Evolutionary conservation across 2,888 invertebrate species (phyloP).

Genomic region (Tetramorium bicarinatum): DNA sequence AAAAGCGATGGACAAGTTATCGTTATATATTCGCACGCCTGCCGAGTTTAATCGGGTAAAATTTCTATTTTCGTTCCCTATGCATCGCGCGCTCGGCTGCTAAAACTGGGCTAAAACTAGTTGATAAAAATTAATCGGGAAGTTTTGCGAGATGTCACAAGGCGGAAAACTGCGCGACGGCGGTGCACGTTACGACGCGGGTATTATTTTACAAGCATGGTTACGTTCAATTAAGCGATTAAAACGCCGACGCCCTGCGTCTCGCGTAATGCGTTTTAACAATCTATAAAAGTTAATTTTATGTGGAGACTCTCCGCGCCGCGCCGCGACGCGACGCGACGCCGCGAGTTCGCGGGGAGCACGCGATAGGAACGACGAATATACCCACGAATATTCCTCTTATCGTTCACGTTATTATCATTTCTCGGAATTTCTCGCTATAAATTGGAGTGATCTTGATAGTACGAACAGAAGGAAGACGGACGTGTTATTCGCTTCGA

Average conservation of each 20-base stretch:
- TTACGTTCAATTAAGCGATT: constrained; percentile 50
- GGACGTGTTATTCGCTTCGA: neutral
- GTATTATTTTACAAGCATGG: constrained; percentile 41
- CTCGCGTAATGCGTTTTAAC: constrained; percentile 38
- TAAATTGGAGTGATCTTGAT: neutral
- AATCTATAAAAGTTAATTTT: constrained; percentile 40
- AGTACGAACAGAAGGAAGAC: neutral
- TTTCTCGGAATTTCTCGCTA: neutral
- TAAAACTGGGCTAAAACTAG: neutral
- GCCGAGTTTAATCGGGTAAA: neutral
- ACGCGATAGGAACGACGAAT: constrained; percentile 23
- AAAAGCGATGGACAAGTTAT: constrained; percentile 42
- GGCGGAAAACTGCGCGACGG: neutral
- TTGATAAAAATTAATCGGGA: constrained; percentile 1
- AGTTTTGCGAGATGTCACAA: neutral
- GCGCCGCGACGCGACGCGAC: neutral
- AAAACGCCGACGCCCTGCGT: constrained; percentile 16
- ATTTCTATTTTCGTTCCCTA: neutral
- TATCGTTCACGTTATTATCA: constrained; percentile 7
- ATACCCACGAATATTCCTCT: constrained; percentile 4
- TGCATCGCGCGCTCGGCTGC: neutral
- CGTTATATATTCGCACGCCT: neutral
- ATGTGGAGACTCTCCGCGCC: neutral
- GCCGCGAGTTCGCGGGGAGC: neutral
- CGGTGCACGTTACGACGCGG: neutral